phyloP scores from a whole-genome alignment of 2,113 vertebrate species.

The Hippotragus niger region DNA sequence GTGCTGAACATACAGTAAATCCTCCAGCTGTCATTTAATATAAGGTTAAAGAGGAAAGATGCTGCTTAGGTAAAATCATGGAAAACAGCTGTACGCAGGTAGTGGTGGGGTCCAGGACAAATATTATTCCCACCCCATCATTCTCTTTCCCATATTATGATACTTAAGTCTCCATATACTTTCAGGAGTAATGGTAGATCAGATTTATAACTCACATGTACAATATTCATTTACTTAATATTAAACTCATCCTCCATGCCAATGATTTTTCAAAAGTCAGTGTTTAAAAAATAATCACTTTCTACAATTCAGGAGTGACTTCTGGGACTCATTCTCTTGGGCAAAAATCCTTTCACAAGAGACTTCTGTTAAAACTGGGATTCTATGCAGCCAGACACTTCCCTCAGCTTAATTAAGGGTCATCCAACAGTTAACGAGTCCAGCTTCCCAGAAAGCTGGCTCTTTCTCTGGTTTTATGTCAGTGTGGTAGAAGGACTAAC shows the following conservation, averaged over 20 bases:
- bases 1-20: background rate
- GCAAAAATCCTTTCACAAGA: background rate
- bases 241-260: background rate
- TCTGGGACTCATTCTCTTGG: background rate
- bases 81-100: background rate
- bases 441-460: background rate
- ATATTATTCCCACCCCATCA: background rate
- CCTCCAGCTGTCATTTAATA: background rate
- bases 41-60: background rate
- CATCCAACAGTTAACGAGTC: background rate
- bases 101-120: background rate
- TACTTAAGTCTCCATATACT: background rate
- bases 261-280: background rate
- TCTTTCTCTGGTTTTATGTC: background rate
- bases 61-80: background rate
- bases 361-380: background rate
- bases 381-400: background rate
- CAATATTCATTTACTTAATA: background rate
- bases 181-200: background rate
- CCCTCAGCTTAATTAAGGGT: background rate
- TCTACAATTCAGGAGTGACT: background rate
- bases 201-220: background rate
- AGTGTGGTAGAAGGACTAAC: fast-evolving
- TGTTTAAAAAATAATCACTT: background rate
- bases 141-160: background rate